Conservation (phyloP, 2,113 vertebrate species). For the Sander lucioperca region DNA sequence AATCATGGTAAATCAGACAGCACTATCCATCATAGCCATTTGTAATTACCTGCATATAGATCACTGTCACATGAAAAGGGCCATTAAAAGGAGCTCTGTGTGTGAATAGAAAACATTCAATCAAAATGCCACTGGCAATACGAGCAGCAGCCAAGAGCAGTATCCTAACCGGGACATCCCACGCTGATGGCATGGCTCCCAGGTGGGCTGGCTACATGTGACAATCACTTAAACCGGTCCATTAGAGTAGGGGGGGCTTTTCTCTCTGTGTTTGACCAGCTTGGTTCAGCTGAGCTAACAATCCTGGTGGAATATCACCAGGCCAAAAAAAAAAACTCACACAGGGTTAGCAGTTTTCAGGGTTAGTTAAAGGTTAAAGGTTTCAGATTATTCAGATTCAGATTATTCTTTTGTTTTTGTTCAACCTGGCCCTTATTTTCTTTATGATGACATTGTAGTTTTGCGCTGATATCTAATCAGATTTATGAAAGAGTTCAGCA, state of each 20-base stretch:
- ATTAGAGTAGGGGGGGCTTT: neutral
- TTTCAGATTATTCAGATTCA: too few species aligned
- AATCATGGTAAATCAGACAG: constrained; percentile 67
- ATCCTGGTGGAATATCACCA: neutral
- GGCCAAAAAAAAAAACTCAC: neutral
- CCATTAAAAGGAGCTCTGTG: constrained; percentile 52
- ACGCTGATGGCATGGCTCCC: constrained; percentile 34
- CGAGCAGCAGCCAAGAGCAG: constrained; percentile 28
- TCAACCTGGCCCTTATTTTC: neutral
- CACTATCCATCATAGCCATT: constrained; percentile 74
- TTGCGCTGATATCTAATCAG: neutral
- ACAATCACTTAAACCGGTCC: constrained; percentile 49
- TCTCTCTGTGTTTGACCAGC: constrained; percentile 16
- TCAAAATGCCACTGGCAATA: constrained; percentile 67
- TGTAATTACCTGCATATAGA: constrained; percentile 78
- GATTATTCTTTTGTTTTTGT: neutral
- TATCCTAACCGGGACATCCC: constrained; percentile 53
- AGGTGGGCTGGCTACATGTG: constrained; percentile 38
- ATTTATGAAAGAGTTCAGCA: neutral
- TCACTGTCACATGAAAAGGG: constrained; percentile 75
- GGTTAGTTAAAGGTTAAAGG: neutral
- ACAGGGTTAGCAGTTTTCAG: neutral
- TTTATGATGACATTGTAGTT: neutral
- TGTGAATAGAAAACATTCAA: constrained; percentile 71
- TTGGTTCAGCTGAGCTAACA: constrained; percentile 16